Evolutionary conservation across 2,797 vertebrate species (phyloP).

Genomic region (Sebastiscus tertius): DNA sequence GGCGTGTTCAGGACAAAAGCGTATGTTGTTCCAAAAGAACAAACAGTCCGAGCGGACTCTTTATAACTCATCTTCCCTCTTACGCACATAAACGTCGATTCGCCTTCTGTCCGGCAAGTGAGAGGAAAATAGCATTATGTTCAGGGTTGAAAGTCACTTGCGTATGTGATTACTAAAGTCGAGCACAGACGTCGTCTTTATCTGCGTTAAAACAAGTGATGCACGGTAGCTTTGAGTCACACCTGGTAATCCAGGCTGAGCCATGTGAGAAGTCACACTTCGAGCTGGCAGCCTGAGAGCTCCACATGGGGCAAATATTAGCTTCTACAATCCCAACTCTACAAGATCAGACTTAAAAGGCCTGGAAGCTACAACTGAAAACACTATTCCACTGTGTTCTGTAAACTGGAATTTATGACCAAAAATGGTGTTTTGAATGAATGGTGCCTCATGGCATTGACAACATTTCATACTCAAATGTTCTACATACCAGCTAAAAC

Average conservation of each 20-base stretch:
- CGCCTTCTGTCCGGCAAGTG: neutral
- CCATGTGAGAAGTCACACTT: conserved; percentile 24
- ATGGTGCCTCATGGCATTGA: neutral
- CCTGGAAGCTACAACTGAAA: neutral
- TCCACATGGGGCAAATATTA: conserved; percentile 41
- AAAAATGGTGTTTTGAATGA: neutral
- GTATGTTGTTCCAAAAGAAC: conserved; percentile 5
- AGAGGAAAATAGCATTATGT: neutral
- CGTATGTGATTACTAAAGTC: neutral
- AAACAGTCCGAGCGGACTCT: neutral
- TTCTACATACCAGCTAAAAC: neutral
- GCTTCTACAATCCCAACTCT: neutral
- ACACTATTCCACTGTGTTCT: neutral
- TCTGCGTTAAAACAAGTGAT: neutral
- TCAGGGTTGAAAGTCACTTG: neutral
- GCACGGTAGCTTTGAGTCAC: conserved; percentile 21
- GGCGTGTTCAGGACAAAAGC: conserved; percentile 32
- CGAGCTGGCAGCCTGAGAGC: conserved; percentile 23
- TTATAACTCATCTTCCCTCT: neutral
- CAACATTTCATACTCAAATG: neutral
- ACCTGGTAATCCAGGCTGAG: conserved; percentile 23
- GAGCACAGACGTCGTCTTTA: neutral
- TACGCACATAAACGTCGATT: neutral
- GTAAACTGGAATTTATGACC: neutral
- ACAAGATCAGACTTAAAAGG: neutral